Percentiles rank a stretch among this genome's conserved stretches.
Evolutionary conservation across 1,140 invertebrate genomes (phyloP).

Genomic region (Sinella curviseta): DNA sequence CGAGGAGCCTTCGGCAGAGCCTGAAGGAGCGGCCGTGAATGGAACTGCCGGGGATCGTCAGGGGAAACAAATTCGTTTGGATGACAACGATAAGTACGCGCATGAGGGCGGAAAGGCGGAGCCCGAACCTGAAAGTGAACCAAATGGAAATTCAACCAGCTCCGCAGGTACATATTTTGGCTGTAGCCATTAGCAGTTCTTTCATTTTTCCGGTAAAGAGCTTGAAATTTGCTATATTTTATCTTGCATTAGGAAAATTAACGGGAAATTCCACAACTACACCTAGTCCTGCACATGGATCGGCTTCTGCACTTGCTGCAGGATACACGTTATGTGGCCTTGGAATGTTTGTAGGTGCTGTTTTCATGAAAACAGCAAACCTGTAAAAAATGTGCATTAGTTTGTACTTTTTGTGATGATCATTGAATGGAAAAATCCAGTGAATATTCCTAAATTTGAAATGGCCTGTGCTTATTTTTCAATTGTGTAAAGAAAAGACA

Average conservation of each 20-base stretch:
- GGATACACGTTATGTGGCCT: neutral
- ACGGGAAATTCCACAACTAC: neutral
- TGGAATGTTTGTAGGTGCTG: neutral
- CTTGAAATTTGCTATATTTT: neutral
- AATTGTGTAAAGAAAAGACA: too few species aligned
- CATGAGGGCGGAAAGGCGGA: neutral
- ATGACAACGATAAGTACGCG: constrained; percentile 1
- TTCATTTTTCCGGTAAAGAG: neutral
- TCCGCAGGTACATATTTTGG: neutral
- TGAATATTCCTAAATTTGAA: too few species aligned
- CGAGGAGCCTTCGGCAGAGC: neutral
- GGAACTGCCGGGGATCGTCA: neutral
- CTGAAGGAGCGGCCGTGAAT: neutral
- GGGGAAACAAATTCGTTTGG: neutral
- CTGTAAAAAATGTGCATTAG: too few species aligned
- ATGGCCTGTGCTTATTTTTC: too few species aligned
- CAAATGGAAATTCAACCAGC: neutral
- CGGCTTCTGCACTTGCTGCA: neutral
- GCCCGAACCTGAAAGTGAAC: neutral
- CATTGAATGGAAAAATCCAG: too few species aligned
- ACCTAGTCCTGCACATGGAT: neutral
- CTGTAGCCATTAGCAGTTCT: neutral
- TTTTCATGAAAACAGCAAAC: neutral
- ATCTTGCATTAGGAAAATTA: neutral
- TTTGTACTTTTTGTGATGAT: too few species aligned